Conservation (phyloP, 2,888 invertebrate genomes). For the Acrobasis repandana region DNA sequence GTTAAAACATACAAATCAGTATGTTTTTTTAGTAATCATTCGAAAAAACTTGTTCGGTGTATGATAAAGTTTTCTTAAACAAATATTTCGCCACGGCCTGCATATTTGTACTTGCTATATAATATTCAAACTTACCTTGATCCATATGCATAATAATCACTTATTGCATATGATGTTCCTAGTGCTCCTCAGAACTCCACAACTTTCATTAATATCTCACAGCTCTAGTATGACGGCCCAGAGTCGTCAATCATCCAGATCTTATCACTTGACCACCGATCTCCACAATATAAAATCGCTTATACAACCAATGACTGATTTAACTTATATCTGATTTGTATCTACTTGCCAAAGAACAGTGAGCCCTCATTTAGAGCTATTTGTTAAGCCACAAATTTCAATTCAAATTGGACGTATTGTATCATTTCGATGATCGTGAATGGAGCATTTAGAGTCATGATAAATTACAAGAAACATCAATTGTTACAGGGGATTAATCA, state of each 20-base stretch:
- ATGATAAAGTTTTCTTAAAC: background rate
- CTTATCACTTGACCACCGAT: conserved; percentile 71
- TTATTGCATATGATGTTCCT: conserved; percentile 18
- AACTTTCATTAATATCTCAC: conserved; percentile 58
- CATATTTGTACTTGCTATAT: background rate
- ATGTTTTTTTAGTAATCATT: too few species aligned
- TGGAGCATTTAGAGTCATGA: conserved; percentile 67
- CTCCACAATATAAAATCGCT: conserved; percentile 78
- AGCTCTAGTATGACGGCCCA: conserved; percentile 50
- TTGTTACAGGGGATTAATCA: conserved; percentile 76
- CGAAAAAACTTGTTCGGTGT: background rate
- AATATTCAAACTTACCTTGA: conserved; percentile 5
- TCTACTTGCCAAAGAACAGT: conserved; percentile 50
- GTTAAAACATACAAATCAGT: too few species aligned
- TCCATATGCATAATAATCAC: conserved; percentile 14
- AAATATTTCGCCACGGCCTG: too few species aligned
- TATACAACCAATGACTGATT: conserved; percentile 71
- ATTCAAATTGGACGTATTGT: conserved; percentile 46
- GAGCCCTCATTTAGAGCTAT: conserved; percentile 40
- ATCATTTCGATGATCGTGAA: conserved; percentile 71
- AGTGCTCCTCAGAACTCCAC: conserved; percentile 20
- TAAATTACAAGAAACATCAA: conserved; percentile 76
- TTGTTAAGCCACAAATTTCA: conserved; percentile 37
- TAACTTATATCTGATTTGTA: conserved; percentile 69
- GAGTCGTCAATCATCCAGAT: conserved; percentile 72